Evolutionary conservation across 1,140 invertebrate species (phyloP).

Genomic region (Lucilia sericata): DNA sequence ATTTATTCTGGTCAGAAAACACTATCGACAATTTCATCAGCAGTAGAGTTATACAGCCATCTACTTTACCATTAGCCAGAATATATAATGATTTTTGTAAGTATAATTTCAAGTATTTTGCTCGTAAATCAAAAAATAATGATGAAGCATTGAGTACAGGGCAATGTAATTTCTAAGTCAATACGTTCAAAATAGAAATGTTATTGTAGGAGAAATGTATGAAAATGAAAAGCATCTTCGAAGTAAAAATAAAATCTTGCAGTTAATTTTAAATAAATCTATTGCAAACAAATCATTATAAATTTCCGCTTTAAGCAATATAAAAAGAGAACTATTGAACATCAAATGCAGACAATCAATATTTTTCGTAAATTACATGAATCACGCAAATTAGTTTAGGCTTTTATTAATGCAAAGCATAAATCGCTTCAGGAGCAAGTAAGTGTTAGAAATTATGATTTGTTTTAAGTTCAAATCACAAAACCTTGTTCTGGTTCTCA

Average conservation of each 20-base stretch:
- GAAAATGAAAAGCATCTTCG: not conserved
- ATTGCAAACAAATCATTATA: slow-evolving; percentile 35
- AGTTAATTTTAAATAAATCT: not conserved
- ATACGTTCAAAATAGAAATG: not conserved
- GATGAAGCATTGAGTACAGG: slow-evolving; percentile 26
- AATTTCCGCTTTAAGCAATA: slow-evolving; percentile 10
- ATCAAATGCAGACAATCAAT: not conserved
- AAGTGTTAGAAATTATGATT: no score
- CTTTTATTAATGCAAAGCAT: no score
- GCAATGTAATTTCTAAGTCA: slow-evolving; percentile 20
- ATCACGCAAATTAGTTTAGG: no score
- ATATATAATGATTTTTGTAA: not conserved
- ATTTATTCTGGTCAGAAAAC: not conserved
- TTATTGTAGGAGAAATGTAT: not conserved
- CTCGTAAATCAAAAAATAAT: slow-evolving; percentile 41
- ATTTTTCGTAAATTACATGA: no score
- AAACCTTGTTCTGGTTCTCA: no score
- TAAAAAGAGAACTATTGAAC: no score
- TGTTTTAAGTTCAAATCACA: no score
- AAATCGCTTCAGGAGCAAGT: no score
- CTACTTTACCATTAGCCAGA: not conserved
- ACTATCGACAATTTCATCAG: not conserved
- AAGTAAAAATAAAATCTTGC: not conserved
- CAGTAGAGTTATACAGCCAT: not conserved
- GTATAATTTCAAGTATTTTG: slow-evolving; percentile 30